Evolutionary conservation across 2,888 invertebrate genomes (phyloP).

Genomic region (Drosophila mayaguana): DNA sequence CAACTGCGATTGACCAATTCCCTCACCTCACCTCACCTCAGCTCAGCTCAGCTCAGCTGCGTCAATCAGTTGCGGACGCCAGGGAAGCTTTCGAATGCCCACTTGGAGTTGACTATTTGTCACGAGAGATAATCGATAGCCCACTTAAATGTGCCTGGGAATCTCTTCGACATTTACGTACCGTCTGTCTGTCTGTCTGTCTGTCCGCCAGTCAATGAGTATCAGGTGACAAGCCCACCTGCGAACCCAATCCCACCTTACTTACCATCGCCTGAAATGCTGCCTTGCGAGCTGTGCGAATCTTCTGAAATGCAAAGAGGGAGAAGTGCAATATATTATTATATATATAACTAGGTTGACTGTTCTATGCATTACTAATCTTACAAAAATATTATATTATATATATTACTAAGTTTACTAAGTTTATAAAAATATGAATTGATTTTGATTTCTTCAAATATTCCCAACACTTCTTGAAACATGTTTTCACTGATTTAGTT

Average conservation of each 20-base stretch:
- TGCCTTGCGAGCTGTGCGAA: conserved; percentile 84
- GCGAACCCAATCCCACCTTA: conserved; percentile 18
- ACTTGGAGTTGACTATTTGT: conserved; percentile 17
- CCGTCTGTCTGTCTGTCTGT: too few species aligned
- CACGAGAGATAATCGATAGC: conserved; percentile 29
- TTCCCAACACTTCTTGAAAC: too few species aligned
- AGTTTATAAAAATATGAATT: too few species aligned
- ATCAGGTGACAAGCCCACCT: background rate
- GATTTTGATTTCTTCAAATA: too few species aligned
- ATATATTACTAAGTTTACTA: too few species aligned
- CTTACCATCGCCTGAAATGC: conserved; percentile 85
- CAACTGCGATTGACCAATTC: conserved; percentile 52
- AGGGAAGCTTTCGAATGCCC: conserved; percentile 3
- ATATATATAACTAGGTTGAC: too few species aligned
- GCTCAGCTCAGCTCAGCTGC: background rate
- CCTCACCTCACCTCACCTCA: background rate
- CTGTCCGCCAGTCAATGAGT: background rate
- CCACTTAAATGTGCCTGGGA: conserved; percentile 5
- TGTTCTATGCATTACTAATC: too few species aligned
- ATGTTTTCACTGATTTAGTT: too few species aligned
- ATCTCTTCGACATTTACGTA: background rate
- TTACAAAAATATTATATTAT: too few species aligned
- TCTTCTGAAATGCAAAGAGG: conserved; percentile 77
- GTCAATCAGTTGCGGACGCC: background rate
- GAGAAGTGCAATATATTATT: too few species aligned